Percentiles rank a stretch among this genome's conserved stretches.
Conservation (phyloP, 2,888 invertebrate genomes). For the Oligia strigilis region DNA sequence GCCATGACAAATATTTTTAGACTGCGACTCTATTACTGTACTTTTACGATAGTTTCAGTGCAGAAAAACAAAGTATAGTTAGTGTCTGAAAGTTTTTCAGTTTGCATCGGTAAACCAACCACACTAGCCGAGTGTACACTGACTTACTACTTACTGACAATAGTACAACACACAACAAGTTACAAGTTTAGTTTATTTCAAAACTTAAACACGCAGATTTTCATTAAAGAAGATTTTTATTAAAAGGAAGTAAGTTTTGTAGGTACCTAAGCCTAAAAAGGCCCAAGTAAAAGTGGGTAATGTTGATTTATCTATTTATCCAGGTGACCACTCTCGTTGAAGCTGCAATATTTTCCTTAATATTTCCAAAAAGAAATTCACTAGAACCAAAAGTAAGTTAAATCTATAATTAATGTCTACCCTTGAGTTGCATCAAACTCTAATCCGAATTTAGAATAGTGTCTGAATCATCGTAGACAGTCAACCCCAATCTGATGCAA, state of each 20-base stretch:
- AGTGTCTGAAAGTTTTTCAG: neutral
- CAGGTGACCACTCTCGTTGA: too few relatives aligned
- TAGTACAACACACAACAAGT: too few relatives aligned
- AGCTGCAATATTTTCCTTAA: too few relatives aligned
- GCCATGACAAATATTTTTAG: slow-evolving; percentile 42
- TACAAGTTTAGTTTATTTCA: too few relatives aligned
- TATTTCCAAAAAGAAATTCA: too few relatives aligned
- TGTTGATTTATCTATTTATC: neutral
- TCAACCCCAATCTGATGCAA: slow-evolving; percentile 7
- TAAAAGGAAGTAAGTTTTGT: too few relatives aligned
- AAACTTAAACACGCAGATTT: too few relatives aligned
- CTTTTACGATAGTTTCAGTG: slow-evolving; percentile 11
- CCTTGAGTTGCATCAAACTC: neutral
- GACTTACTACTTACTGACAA: too few relatives aligned
- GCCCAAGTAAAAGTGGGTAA: neutral
- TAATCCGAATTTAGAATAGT: neutral
- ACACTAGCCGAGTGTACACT: neutral
- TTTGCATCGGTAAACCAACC: neutral
- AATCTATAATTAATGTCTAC: neutral
- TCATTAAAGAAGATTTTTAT: too few relatives aligned
- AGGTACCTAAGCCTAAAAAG: neutral
- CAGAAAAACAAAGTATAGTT: neutral
- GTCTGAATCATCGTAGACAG: slow-evolving; percentile 26
- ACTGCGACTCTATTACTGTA: slow-evolving; percentile 1
- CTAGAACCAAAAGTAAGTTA: neutral